A percentile compares a stretch with the other conserved stretches of the same genome.
Evolutionary conservation across 2,113 vertebrate species (phyloP).

Genomic region (Aspiorhynchus laticeps): DNA sequence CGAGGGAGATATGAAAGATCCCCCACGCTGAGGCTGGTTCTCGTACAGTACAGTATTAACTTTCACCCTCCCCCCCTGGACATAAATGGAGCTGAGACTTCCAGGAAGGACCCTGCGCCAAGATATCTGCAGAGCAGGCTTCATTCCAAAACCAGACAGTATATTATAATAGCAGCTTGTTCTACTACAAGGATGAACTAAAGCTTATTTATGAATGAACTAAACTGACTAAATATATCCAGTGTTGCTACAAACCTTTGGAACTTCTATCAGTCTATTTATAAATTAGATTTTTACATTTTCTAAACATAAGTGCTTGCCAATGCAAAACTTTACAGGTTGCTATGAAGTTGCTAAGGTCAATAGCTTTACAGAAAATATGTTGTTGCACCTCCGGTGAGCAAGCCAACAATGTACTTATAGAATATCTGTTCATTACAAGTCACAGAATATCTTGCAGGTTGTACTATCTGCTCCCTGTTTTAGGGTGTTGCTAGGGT

Average conservation of each 20-base stretch:
- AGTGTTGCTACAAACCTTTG: background rate
- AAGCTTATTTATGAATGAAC: background rate
- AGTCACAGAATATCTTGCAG: background rate
- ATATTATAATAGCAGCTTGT: slow-evolving; percentile 54
- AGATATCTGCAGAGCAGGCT: slow-evolving; percentile 59
- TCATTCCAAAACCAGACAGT: slow-evolving; percentile 58
- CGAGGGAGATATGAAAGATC: slow-evolving; percentile 5
- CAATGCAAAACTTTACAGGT: background rate
- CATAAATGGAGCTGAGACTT: slow-evolving; percentile 66
- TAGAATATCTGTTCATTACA: background rate
- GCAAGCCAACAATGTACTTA: background rate
- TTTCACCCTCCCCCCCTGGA: slow-evolving; percentile 64
- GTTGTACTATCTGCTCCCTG: background rate
- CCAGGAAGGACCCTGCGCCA: slow-evolving; percentile 63
- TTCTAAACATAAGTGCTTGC: background rate
- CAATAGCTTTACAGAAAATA: background rate
- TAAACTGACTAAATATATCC: background rate
- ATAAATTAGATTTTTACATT: background rate
- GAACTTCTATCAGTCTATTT: background rate
- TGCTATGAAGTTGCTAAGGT: background rate
- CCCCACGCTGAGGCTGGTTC: slow-evolving; percentile 48
- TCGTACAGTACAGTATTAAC: slow-evolving; percentile 65
- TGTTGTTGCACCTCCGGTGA: background rate
- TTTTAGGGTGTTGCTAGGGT: background rate
- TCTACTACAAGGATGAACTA: background rate